Conservation (phyloP, 53 echinoderm and acorn worm species). For the Hippasteria phrygiana region DNA sequence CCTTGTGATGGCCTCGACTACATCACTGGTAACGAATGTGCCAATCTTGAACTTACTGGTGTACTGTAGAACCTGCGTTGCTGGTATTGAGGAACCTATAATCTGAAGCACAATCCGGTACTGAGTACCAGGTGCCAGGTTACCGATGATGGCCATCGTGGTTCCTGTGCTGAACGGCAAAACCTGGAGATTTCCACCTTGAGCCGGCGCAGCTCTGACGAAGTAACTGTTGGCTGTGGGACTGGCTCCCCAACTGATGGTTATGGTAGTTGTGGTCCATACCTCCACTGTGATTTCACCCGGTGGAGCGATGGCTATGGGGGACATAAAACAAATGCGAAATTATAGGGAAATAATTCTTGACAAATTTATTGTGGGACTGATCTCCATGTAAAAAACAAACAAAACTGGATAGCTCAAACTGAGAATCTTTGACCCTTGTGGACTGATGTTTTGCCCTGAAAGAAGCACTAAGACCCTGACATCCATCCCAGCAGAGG, state of each 20-base stretch:
- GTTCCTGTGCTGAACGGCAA: background rate
- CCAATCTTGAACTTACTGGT: slow-evolving; percentile 57
- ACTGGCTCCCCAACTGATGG: slow-evolving; percentile 70
- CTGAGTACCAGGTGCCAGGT: slow-evolving; percentile 60
- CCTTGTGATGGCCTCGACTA: background rate
- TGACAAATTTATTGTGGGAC: too few species aligned
- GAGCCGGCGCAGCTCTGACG: slow-evolving; percentile 10
- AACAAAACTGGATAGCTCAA: too few species aligned
- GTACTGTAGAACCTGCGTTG: slow-evolving; percentile 30
- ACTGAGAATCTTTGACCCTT: too few species aligned
- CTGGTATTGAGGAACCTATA: background rate
- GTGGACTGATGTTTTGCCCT: too few species aligned
- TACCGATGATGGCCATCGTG: slow-evolving; percentile 26
- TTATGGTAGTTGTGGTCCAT: slow-evolving; percentile 56
- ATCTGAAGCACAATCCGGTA: slow-evolving; percentile 69
- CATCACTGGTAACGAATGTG: background rate
- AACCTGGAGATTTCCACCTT: slow-evolving; percentile 8
- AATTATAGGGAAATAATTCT: background rate
- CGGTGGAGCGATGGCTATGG: slow-evolving; percentile 46
- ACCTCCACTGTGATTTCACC: slow-evolving; percentile 58
- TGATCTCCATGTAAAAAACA: too few species aligned
- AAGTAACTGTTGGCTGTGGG: slow-evolving; percentile 33
- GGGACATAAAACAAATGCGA: background rate
- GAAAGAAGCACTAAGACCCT: too few species aligned
- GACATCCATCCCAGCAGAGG: too few species aligned